These are phyloP conservation scores for Myotis brandtii DNA, from an alignment of 2,113 vertebrate species.

Conservation along the genomic window DNA sequence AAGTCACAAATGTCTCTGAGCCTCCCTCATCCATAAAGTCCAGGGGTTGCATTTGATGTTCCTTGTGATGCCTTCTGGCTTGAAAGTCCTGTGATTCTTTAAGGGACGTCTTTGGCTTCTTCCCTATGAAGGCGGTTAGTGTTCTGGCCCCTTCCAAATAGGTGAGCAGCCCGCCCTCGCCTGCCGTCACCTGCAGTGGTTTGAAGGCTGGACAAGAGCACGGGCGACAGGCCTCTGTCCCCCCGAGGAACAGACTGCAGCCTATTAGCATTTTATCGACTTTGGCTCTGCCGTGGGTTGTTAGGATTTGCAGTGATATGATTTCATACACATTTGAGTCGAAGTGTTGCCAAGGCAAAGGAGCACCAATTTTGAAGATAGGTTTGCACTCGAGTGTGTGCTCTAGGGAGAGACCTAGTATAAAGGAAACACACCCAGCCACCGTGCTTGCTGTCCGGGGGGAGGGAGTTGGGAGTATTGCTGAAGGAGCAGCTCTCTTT, in stretches of 20 bases:
- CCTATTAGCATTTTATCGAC: slow-evolving; percentile 56
- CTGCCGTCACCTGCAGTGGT: background rate
- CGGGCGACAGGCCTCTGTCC: background rate
- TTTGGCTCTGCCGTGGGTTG: slow-evolving; percentile 61
- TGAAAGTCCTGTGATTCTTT: background rate
- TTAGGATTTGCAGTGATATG: slow-evolving; percentile 64
- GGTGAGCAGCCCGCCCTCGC: background rate
- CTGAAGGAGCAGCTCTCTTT: slow-evolving; percentile 57
- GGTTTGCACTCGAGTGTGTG: slow-evolving; percentile 61
- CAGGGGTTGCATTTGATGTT: background rate
- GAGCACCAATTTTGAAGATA: slow-evolving; percentile 66
- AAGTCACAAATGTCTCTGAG: slow-evolving; percentile 10
- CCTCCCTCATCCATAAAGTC: background rate
- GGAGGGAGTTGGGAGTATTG: slow-evolving; percentile 55
- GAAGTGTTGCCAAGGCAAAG: background rate
- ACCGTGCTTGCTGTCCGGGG: slow-evolving; percentile 38
- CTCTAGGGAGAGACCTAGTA: slow-evolving; percentile 70
- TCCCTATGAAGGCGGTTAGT: background rate
- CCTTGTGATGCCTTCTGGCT: background rate
- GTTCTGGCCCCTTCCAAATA: slow-evolving; percentile 25
- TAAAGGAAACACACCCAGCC: slow-evolving; percentile 72
- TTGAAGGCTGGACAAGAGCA: background rate
- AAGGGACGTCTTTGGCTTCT: slow-evolving; percentile 20
- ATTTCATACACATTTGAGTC: slow-evolving; percentile 54
- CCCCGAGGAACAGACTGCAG: background rate